These are phyloP conservation scores for Crossocerus cetratus DNA, from an alignment of 2,888 invertebrate species.

Conservation along the genomic window DNA sequence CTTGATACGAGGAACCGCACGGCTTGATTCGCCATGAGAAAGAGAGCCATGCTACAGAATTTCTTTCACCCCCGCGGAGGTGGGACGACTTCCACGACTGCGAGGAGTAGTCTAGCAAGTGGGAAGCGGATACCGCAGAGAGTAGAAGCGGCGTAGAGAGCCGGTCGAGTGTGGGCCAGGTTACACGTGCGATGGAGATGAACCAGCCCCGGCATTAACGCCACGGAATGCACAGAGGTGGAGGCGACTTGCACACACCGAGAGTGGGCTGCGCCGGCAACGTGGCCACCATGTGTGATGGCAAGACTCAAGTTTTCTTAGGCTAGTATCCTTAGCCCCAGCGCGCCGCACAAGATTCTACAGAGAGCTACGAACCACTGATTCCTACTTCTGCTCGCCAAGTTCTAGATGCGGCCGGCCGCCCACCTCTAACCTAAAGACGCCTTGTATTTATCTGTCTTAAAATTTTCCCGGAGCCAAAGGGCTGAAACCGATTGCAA, in stretches of 20 bases:
- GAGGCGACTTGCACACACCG: slow-evolving; percentile 52
- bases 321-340: slow-evolving; percentile 26
- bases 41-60: slow-evolving; percentile 49
- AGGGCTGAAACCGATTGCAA: too few species aligned
- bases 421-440: too few species aligned
- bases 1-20: too few species aligned
- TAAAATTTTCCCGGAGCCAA: too few species aligned
- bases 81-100: slow-evolving; percentile 24
- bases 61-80: slow-evolving; percentile 37
- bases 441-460: too few species aligned
- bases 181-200: slow-evolving; percentile 66
- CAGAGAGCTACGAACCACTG: too few species aligned
- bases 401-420: too few species aligned
- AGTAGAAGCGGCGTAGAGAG: slow-evolving; percentile 4
- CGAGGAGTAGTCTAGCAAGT: not conserved
- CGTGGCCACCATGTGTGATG: slow-evolving; percentile 73
- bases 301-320: slow-evolving; percentile 60
- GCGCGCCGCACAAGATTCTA: too few species aligned
- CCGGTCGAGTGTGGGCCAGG: slow-evolving; percentile 32
- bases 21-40: slow-evolving; percentile 16
- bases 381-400: too few species aligned
- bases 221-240: slow-evolving; percentile 70
- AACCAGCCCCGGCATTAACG: slow-evolving; percentile 64
- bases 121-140: not conserved
- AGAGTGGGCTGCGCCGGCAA: slow-evolving; percentile 65